Evolutionary conservation across 1,140 invertebrate species (phyloP), one percentile per base, ranked within the genome.

Genomic region (Neodiprion fabricii): DNA sequence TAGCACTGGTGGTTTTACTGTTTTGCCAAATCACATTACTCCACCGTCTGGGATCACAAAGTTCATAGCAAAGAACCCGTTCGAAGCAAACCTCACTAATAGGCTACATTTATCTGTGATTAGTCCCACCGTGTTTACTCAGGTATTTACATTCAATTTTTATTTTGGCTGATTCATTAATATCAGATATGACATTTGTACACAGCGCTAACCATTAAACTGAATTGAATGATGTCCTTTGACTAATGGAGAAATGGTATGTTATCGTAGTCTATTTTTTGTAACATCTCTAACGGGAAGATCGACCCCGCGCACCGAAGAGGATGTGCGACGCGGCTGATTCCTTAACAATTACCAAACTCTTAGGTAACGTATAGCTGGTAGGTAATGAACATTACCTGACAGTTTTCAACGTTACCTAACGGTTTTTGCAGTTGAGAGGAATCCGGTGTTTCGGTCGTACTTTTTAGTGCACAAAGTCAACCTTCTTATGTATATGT

Each of bases 61-160:
- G 71, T 87, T 88, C 61, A 85, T 87, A 65, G 82, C 82, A 17
- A 81, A 79, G 77, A 89, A 89, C 81, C 87, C 87, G 28, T 89
- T 89, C 74, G 87, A 89, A 21, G 81, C 81, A 10, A 85, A 87
- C 75, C 76, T 88, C 65, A 87, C 82, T 10, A 87, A 79, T 75
- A 84, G 84, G 73, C 73, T 89, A 23, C 87, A 89, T 78, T 77
- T 86, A 50, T 86, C 87, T 75, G 82, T 88, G 9, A 86, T 89
- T 48, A 89, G 87, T 78, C 87, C 87, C 12, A 80, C 84, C 66
- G 81, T 88, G 53, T 89, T 89, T 73, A 78, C 47, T 48, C 85
- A 86, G 81, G 86, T 88, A 72, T 71, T 40, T 40, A 48, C 74
- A 70, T 11, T 14, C 9, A 53, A 61, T 14, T 65, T 23, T 70